A percentile compares a stretch with the other conserved stretches of the same genome.
These are phyloP conservation scores for Nixonia krombeini DNA, from an alignment of 1,140 invertebrate genomes.

Conservation along the genomic window DNA sequence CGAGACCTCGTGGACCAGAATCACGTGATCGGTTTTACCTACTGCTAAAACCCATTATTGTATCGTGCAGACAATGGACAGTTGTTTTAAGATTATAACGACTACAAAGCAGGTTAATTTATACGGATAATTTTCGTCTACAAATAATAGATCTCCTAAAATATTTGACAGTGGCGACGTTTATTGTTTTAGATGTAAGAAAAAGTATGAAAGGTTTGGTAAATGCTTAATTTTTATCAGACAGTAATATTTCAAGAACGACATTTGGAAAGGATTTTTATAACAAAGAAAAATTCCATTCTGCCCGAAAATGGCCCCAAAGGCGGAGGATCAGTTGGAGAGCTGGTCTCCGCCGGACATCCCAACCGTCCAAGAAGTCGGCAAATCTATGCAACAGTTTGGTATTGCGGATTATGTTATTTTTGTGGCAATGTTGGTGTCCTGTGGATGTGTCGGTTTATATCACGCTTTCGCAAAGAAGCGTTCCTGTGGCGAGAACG, in stretches of 20 bases:
- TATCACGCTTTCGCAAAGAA: conserved; percentile 82
- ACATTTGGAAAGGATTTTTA: too few species aligned
- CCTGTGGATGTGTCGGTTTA: conserved; percentile 82
- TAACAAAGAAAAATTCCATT: conserved; percentile 29
- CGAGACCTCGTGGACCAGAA: background rate
- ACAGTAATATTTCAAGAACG: too few species aligned
- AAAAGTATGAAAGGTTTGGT: too few species aligned
- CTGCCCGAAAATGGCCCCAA: conserved; percentile 49
- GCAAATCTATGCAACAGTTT: conserved; percentile 76
- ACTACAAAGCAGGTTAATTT: too few species aligned
- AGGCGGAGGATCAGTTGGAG: conserved; percentile 16
- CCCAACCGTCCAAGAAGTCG: conserved; percentile 74
- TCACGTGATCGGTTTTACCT: conserved; percentile 12
- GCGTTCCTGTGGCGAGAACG: conserved; percentile 77
- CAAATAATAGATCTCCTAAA: too few species aligned
- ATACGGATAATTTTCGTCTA: too few species aligned
- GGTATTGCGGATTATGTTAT: conserved; percentile 79
- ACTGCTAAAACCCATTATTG: too few species aligned
- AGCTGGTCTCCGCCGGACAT: conserved; percentile 23
- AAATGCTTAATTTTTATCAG: too few species aligned
- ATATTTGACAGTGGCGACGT: too few species aligned
- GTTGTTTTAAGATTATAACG: too few species aligned
- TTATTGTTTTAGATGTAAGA: too few species aligned
- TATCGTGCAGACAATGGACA: too few species aligned
- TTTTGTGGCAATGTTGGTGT: conserved; percentile 79